These are phyloP conservation scores for Drosophila micromelanica DNA, from an alignment of 1,140 invertebrate genomes.

Conservation along the genomic window DNA sequence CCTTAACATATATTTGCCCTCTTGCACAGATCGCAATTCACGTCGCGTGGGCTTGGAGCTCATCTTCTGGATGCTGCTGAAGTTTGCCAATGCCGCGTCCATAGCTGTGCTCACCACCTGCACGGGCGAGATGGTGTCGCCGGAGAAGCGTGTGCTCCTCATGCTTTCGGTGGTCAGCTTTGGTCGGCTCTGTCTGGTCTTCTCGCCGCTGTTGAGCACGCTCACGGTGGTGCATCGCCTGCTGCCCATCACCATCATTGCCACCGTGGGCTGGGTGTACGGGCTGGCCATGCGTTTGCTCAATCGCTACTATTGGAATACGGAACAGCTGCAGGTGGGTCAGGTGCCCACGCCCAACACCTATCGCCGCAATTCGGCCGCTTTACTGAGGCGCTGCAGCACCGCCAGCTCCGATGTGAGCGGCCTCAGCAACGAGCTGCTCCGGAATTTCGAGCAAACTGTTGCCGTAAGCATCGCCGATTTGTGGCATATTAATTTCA, in stretches of 20 bases:
- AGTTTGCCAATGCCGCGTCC: slow-evolving; percentile 72
- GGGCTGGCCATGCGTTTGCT: slow-evolving; percentile 64
- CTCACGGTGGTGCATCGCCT: slow-evolving; percentile 68
- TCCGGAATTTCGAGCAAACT: slow-evolving; percentile 56
- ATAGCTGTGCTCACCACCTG: slow-evolving; percentile 77
- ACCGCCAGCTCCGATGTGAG: slow-evolving; percentile 61
- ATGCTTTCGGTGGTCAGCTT: slow-evolving; percentile 74
- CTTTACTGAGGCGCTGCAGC: slow-evolving; percentile 57
- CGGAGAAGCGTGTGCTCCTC: slow-evolving; percentile 63
- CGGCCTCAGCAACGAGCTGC: slow-evolving; percentile 53
- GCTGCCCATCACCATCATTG: slow-evolving; percentile 69
- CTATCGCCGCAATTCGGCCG: slow-evolving; percentile 66
- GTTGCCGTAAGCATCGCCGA: slow-evolving; percentile 73
- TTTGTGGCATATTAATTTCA: slow-evolving; percentile 70
- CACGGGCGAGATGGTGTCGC: slow-evolving; percentile 72
- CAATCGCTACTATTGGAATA: slow-evolving; percentile 76
- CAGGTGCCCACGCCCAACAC: slow-evolving; percentile 74
- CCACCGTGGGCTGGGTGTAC: slow-evolving; percentile 65
- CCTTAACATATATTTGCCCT: not conserved
- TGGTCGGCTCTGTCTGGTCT: slow-evolving; percentile 66
- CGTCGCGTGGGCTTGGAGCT: slow-evolving; percentile 68
- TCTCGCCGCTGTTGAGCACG: slow-evolving; percentile 62
- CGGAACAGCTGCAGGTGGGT: slow-evolving; percentile 58
- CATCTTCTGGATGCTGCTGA: slow-evolving; percentile 72
- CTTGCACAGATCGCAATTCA: slow-evolving; percentile 49